Conservation (phyloP, 2,797 vertebrate species). For the Premnoplex brunnescens region DNA sequence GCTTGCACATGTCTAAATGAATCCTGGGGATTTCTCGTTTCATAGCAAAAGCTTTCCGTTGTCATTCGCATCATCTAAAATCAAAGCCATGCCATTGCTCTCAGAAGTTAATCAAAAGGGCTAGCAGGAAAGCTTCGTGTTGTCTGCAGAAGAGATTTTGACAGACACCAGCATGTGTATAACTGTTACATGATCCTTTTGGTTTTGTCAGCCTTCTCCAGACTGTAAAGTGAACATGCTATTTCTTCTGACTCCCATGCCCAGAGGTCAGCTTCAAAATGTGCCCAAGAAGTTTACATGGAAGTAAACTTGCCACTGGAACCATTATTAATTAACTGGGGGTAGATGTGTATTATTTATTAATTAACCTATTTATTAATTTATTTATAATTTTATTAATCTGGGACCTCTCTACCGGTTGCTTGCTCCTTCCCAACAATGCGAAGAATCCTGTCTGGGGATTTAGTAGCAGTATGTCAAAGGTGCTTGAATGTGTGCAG, state of each 20-base stretch:
- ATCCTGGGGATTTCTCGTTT: neutral
- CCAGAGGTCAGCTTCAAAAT: constrained; percentile 78
- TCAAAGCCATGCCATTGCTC: constrained; percentile 16
- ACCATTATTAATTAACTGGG: neutral
- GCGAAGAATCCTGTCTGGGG: constrained; percentile 51
- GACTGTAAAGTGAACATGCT: constrained; percentile 82
- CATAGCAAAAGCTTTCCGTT: constrained; percentile 9
- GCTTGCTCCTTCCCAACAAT: constrained; percentile 30
- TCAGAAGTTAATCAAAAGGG: constrained; percentile 77
- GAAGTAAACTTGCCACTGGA: constrained; percentile 13
- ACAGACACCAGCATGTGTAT: constrained; percentile 94
- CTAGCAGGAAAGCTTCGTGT: constrained; percentile 78
- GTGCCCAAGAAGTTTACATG: constrained; percentile 27
- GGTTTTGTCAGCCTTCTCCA: constrained; percentile 81
- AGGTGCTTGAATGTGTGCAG: constrained; percentile 37
- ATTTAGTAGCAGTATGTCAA: constrained; percentile 49
- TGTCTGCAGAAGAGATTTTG: constrained; percentile 89
- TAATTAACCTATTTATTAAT: neutral
- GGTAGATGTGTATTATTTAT: neutral
- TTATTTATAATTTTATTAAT: neutral
- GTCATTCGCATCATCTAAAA: constrained; percentile 35
- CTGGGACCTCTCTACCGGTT: neutral
- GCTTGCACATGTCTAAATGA: neutral
- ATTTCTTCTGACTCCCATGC: constrained; percentile 79
- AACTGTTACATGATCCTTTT: constrained; percentile 87